phyloP scores from a whole-genome alignment of 2,113 vertebrate genomes.

The Vulpes ferrilata region DNA sequence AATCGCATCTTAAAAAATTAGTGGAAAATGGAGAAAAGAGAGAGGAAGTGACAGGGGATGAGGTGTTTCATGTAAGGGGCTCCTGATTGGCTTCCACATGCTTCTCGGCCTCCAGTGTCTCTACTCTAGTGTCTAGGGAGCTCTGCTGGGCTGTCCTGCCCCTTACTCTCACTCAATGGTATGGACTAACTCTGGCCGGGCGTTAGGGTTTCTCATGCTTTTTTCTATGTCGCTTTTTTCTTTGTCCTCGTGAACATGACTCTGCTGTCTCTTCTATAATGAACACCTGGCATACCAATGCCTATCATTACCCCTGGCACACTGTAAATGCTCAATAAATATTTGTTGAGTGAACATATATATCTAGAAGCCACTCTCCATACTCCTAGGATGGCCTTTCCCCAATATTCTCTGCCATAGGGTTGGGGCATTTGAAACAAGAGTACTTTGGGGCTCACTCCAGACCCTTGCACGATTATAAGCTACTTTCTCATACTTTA shows the following conservation, averaged over 20 bases:
- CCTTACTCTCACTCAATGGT: neutral
- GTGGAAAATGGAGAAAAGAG: neutral
- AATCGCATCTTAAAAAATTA: neutral
- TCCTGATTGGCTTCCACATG: neutral
- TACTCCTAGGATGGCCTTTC: neutral
- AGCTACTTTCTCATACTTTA: constrained; percentile 35
- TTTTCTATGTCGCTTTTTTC: neutral
- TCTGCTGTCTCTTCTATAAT: neutral
- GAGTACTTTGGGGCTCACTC: neutral
- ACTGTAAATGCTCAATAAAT: neutral
- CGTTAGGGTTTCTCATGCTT: neutral
- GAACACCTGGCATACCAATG: neutral
- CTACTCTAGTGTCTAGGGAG: neutral
- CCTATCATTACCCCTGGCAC: neutral
- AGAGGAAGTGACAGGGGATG: neutral
- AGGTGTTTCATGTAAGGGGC: neutral
- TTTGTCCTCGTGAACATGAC: neutral
- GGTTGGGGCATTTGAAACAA: neutral
- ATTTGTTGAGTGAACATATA: neutral
- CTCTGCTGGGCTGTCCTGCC: neutral
- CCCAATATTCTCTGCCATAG: neutral
- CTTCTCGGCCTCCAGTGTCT: neutral
- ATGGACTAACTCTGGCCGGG: neutral
- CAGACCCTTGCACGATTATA: neutral
- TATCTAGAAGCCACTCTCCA: neutral